Evolutionary conservation across 2,113 vertebrate genomes (phyloP).

Genomic region (Atlantisia rogersi): DNA sequence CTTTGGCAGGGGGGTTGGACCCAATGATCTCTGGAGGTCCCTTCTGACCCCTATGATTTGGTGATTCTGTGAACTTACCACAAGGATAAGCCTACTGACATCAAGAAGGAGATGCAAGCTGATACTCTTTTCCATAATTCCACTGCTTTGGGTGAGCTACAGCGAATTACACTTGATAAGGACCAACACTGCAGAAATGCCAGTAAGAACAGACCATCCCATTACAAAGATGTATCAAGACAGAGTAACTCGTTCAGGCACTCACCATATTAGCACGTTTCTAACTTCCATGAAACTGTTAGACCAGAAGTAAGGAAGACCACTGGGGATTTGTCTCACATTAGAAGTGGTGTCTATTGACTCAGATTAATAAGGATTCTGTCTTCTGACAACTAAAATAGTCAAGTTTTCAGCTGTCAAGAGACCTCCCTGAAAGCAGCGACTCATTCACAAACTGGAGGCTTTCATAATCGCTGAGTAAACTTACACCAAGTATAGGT

Average conservation of each 20-base stretch:
- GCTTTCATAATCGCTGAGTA: background rate
- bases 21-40: too few relatives aligned
- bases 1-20: too few relatives aligned
- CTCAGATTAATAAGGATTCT: background rate
- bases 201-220: background rate
- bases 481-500: background rate
- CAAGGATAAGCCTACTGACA: background rate
- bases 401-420: background rate
- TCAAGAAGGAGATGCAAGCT: fast-evolving
- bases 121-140: background rate
- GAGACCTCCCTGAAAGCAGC: background rate
- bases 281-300: background rate
- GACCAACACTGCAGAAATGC: background rate
- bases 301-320: background rate
- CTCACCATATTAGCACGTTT: background rate
- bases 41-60: too few relatives aligned
- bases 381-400: background rate
- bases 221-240: background rate
- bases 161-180: background rate
- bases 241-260: background rate
- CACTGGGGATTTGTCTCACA: background rate
- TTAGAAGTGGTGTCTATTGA: background rate
- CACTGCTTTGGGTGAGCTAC: background rate
- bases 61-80: background rate
- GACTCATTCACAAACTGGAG: background rate